Conservation (phyloP, 2,888 invertebrate genomes). For the Conops quadrifasciatus region DNA sequence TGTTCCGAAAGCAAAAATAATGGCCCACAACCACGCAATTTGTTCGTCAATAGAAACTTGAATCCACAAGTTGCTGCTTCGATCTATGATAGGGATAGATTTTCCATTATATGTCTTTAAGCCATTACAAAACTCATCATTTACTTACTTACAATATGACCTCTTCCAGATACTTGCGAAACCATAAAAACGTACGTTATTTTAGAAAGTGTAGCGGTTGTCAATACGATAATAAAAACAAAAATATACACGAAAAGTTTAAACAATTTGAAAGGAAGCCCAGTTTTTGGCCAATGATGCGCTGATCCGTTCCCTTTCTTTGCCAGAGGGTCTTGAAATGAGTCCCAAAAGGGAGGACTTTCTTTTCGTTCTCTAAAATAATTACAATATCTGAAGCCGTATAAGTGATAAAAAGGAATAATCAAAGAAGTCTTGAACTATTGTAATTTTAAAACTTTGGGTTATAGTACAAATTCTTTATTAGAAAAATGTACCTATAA, state of each 20-base stretch:
- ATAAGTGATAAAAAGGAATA: too few relatives aligned
- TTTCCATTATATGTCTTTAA: too few relatives aligned
- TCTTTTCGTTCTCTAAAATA: slow-evolving; percentile 49
- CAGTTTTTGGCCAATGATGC: slow-evolving; percentile 71
- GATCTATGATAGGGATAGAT: background rate
- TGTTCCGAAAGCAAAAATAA: slow-evolving; percentile 77
- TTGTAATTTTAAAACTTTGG: too few relatives aligned
- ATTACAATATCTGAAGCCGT: background rate
- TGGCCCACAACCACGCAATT: slow-evolving; percentile 81
- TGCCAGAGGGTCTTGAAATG: slow-evolving; percentile 78
- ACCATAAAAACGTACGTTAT: slow-evolving; percentile 77
- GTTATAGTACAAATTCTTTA: too few relatives aligned
- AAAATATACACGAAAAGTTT: slow-evolving; percentile 76
- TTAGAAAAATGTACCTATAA: too few relatives aligned
- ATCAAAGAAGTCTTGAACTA: too few relatives aligned
- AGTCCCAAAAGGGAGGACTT: slow-evolving; percentile 76
- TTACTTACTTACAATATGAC: slow-evolving; percentile 42
- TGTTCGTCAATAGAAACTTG: slow-evolving; percentile 71
- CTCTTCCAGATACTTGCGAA: slow-evolving; percentile 34
- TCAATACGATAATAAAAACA: slow-evolving; percentile 74
- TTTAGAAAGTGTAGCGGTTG: slow-evolving; percentile 77
- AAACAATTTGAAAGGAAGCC: slow-evolving; percentile 70
- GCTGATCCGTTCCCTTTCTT: slow-evolving; percentile 75
- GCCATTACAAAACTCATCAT: background rate
- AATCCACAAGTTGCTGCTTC: slow-evolving; percentile 1